Percentiles rank a stretch among this genome's conserved stretches.
phyloP scores from a whole-genome alignment of 2,113 vertebrate species.

The Taurulus bubalis region DNA sequence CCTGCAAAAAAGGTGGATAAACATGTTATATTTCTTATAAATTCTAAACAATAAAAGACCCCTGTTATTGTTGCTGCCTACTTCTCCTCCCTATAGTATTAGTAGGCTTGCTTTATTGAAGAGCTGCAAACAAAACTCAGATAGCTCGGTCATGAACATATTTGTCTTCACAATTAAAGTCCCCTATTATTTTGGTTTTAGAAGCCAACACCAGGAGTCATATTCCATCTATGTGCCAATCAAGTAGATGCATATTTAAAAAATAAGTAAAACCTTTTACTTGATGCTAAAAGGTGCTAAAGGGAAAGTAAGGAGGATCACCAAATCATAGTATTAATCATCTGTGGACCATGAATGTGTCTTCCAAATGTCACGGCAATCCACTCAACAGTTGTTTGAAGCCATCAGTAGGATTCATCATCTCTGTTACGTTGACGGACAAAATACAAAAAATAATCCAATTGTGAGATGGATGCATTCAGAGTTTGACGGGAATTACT shows the following conservation, averaged over 20 bases:
- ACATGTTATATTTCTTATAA: too few relatives aligned
- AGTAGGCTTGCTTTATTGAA: too few relatives aligned
- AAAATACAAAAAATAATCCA: too few relatives aligned
- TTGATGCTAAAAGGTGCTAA: neutral
- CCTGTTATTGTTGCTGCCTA: too few relatives aligned
- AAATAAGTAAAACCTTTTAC: neutral
- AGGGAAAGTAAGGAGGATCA: neutral
- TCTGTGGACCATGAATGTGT: neutral
- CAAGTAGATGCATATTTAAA: neutral
- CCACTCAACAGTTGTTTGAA: neutral
- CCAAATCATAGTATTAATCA: neutral
- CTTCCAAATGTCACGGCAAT: neutral
- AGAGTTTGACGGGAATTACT: conserved; percentile 3
- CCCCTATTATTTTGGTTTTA: too few relatives aligned
- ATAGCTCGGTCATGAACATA: too few relatives aligned
- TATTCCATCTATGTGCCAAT: neutral
- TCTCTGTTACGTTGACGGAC: neutral
- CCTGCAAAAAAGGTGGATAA: too few relatives aligned
- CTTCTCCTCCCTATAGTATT: too few relatives aligned
- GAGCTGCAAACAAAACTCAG: too few relatives aligned
- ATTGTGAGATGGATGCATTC: neutral
- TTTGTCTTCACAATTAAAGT: too few relatives aligned
- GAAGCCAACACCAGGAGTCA: too few relatives aligned
- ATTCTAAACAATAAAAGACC: too few relatives aligned
- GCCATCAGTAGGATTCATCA: neutral